These are phyloP conservation scores for Anoplophora glabripennis DNA, from an alignment of 1,140 invertebrate genomes.

Conservation along the genomic window DNA sequence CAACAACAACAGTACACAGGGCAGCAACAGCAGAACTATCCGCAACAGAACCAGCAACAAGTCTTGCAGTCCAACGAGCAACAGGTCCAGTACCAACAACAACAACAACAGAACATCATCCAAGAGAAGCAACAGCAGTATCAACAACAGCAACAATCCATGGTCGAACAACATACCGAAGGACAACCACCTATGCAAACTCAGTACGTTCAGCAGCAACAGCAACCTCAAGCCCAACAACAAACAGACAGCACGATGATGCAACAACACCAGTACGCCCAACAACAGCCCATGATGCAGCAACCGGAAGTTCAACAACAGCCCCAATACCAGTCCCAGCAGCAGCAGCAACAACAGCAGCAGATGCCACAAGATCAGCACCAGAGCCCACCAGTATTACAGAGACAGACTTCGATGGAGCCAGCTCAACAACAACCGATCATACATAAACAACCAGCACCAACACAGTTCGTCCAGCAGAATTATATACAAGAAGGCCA, in stretches of 20 bases:
- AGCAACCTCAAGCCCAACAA: constrained; percentile 28
- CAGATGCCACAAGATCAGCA: constrained; percentile 45
- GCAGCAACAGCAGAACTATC: constrained; percentile 34
- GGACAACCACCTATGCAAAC: constrained; percentile 36
- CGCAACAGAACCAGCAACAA: constrained; percentile 35
- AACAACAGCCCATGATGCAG: constrained; percentile 36
- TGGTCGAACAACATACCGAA: constrained; percentile 18
- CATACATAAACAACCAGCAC: constrained; percentile 34
- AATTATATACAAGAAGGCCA: constrained; percentile 35
- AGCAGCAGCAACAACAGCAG: constrained; percentile 38
- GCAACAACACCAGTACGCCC: constrained; percentile 40
- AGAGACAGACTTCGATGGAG: constrained; percentile 39
- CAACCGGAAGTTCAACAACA: constrained; percentile 18
- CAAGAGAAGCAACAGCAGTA: constrained; percentile 49
- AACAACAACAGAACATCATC: constrained; percentile 45
- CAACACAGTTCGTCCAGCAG: constrained; percentile 40
- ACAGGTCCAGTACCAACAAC: constrained; percentile 28
- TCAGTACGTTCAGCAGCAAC: constrained; percentile 41
- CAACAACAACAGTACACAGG: constrained; percentile 45
- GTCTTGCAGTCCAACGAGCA: constrained; percentile 37
- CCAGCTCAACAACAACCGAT: constrained; percentile 42
- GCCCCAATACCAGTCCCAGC: constrained; percentile 46
- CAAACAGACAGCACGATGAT: constrained; percentile 18
- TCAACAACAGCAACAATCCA: constrained; percentile 38
- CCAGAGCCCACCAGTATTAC: constrained; percentile 29